Percentiles rank a stretch among this genome's conserved stretches.
Conservation (phyloP, 2,888 invertebrate species). For the Caenorhabditis sp. region DNA sequence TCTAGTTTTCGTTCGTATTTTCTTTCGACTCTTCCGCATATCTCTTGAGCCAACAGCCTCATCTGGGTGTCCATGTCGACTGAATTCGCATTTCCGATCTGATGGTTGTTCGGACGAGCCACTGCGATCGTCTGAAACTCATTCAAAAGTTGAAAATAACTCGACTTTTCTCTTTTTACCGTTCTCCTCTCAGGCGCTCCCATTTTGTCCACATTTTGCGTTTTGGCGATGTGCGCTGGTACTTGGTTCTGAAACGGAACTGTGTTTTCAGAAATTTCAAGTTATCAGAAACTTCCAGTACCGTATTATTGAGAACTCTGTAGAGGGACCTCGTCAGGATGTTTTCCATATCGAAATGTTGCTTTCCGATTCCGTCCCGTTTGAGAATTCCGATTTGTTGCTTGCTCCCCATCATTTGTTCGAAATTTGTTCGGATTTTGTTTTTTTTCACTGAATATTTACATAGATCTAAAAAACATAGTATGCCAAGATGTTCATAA, state of each 20-base stretch:
- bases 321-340: constrained; percentile 53
- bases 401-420: constrained; percentile 26
- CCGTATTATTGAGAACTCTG: constrained; percentile 43
- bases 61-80: constrained; percentile 50
- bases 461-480: too few relatives aligned
- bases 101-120: constrained; percentile 51
- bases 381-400: constrained; percentile 31
- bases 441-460: too few relatives aligned
- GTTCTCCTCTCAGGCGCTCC: neutral
- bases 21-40: constrained; percentile 47
- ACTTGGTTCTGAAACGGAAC: constrained; percentile 16
- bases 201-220: constrained; percentile 41
- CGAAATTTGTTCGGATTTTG: too few relatives aligned
- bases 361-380: constrained; percentile 28
- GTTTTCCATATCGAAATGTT: constrained; percentile 56
- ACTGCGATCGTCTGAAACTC: constrained; percentile 28
- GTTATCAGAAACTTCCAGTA: too few relatives aligned
- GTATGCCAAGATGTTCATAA: too few relatives aligned
- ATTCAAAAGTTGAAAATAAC: too few relatives aligned
- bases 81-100: constrained; percentile 21
- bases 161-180: constrained; percentile 3
- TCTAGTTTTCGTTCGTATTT: constrained; percentile 54
- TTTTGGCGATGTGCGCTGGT: constrained; percentile 24
- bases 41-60: constrained; percentile 58
- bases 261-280: neutral